Base-by-base conservation (phyloP, 2,113 vertebrate species). In the Thamnaconus septentrionalis region DNA sequence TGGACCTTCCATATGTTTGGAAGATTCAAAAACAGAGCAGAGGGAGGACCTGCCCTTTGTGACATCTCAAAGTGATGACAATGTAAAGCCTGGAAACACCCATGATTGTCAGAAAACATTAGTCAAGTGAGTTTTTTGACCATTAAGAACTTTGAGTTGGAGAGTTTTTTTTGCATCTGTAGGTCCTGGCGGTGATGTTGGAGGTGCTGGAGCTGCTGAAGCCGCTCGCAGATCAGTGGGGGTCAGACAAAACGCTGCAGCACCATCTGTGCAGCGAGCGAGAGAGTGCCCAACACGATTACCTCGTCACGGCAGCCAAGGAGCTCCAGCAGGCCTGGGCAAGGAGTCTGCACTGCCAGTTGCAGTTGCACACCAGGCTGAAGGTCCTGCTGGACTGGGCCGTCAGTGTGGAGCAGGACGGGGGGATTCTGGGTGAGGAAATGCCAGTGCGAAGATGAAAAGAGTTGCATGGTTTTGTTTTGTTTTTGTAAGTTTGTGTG, bases 351-450 rank as follows among this genome's bases (percentile, higher is more conserved):
- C 68, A 90, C 57, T 91, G 93, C 3, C 52, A 84, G 4, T 73
- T 93, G 41, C 91, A 95, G 60, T 76, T 92, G 54, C 75, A 89
- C 49, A 78, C 66, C 68, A 91, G 89, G 9, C 56, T 95, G 58
- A 88, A 91, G 66, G 80, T 82, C 11, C 89, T 94, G 60, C 76
- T 78, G 51, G 80, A 90, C 47, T 83, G 89, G 61, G 89, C 90
- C 0, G 53, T 41, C 0, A 52, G 10, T 53, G 51, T 94, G 8
- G 85, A 88, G 57, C 86, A 80, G 41, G 83, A 83, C 0, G 93
- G 94, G 0, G 90, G 93, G 6, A 84, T 68, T 56, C 44, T 93
- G 7, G 94, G 94, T 95, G 75, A 69, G 77, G 48, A 69, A 63
- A 51, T 18, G 10, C 7, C 10, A 44, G 8, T 44, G 8, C 47